phyloP scores from a whole-genome alignment of 2,888 invertebrate species.

The Bombylius major region DNA sequence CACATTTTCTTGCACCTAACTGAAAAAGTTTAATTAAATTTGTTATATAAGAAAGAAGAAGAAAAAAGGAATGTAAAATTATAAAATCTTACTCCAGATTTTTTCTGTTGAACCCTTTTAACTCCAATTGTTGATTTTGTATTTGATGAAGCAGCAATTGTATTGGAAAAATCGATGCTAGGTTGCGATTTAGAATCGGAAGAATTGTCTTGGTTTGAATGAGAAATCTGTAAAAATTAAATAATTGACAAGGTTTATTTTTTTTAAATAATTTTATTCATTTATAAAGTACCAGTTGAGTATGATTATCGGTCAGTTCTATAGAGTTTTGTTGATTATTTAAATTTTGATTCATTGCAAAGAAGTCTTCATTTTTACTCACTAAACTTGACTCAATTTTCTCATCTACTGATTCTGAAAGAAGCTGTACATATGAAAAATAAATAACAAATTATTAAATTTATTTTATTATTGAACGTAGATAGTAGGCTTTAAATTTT shows the following conservation, averaged over 20 bases:
- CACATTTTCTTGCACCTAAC: slow-evolving; percentile 70
- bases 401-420: background rate
- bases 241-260: no score
- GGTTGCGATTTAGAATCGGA: slow-evolving; percentile 17
- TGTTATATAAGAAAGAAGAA: background rate
- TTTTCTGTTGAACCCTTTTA: slow-evolving; percentile 55
- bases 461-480: no score
- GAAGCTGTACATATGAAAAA: background rate
- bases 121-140: slow-evolving; percentile 59
- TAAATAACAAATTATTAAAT: background rate
- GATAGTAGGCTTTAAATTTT: no score
- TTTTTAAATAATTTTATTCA: no score
- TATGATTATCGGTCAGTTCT: no score
- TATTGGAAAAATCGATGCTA: slow-evolving; percentile 32
- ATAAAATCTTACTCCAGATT: slow-evolving; percentile 46
- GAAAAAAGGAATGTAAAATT: slow-evolving; percentile 1
- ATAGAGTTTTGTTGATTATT: no score
- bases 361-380: background rate
- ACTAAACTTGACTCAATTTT: background rate
- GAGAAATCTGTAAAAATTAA: no score
- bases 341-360: background rate
- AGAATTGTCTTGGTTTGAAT: background rate
- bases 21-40: slow-evolving; percentile 27
- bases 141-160: slow-evolving; percentile 23
- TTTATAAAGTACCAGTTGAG: no score